A percentile compares a stretch with the other conserved stretches of the same genome.
phyloP scores from a whole-genome alignment of 2,797 vertebrate species.

The Ciconia nigra region DNA sequence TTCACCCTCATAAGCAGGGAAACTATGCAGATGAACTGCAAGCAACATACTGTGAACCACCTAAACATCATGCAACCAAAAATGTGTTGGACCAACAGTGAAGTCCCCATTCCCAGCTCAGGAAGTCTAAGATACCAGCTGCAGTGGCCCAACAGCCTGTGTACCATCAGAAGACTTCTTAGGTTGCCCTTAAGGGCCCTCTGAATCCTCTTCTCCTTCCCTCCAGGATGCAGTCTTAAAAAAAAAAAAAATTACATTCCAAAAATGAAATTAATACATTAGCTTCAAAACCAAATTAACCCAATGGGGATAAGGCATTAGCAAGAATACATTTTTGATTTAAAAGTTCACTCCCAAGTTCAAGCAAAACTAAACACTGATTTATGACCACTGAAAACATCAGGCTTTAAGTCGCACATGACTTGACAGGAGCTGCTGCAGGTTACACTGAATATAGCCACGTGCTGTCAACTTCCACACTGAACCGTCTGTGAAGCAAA shows the following conservation, averaged over 20 bases:
- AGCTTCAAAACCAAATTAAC: neutral
- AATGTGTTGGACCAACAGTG: neutral
- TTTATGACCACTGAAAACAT: neutral
- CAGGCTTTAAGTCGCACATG: fast-evolving
- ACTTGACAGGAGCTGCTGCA: neutral
- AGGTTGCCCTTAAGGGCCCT: neutral
- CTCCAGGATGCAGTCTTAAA: neutral
- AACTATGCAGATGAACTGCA: neutral
- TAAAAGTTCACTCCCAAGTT: neutral
- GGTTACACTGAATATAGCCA: neutral
- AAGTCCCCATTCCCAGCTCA: neutral
- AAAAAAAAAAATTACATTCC: neutral
- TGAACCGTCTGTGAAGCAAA: neutral
- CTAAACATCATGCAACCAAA: neutral
- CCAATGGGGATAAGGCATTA: fast-evolving
- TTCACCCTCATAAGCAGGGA: neutral
- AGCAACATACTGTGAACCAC: neutral
- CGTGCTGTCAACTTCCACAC: neutral
- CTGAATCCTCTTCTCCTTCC: neutral
- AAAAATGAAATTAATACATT: neutral
- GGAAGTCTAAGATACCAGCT: neutral
- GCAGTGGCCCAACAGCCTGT: neutral
- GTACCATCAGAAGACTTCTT: neutral
- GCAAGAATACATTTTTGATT: neutral
- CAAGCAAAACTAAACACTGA: neutral